Evolutionary conservation across 2,797 vertebrate genomes (phyloP), one percentile per base, ranked within the genome.

Genomic region (Trachops cirrhosus): DNA sequence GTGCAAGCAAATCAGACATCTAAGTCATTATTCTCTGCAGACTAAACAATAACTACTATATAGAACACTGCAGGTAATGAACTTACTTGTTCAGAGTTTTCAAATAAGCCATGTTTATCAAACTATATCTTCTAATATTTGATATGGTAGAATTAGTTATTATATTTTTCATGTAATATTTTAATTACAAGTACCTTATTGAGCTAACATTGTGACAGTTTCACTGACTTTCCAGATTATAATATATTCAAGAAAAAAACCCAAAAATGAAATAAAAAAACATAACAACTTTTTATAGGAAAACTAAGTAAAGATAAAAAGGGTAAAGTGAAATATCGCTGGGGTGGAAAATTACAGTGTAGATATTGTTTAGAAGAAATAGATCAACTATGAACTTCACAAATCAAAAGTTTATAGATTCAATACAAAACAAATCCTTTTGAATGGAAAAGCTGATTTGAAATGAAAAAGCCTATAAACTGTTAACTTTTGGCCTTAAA

Each of bases 71-170:
- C 54, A 78, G 19, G 22, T 78, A 94, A 93, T 74, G 46, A 73
- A 89, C 71, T 87, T 84, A 93, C 74, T 92, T 89, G 92, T 50
- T 96, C 34, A 6, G 54, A 80, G 39, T 75, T 96, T 92, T 83
- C 89, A 85, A 44, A 91, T 34, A 86, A 96, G 64, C 80, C 84
- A 84, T 67, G 48, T 73, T 93, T 50, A 95, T 71, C 86, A 96
- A 94, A 89, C 86, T 93, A 41, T 59, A 88, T 78, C 83, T 96
- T 91, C 78, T 94, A 90, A 91, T 93, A 96, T 22, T 95, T 89
- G 96, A 97, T 95, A 97, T 90, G 98, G 94, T 87, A 93, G 73
- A 97, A 97, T 96, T 97, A 97, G 97, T 88, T 94, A 44, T 50
- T 94, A 44, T 50, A 93, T 94, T 93, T 96, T 94, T 84, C 95